A percentile compares a stretch with the other conserved stretches of the same genome.
phyloP scores from a whole-genome alignment of 2,113 vertebrate species.

The Seriola rivoliana region DNA sequence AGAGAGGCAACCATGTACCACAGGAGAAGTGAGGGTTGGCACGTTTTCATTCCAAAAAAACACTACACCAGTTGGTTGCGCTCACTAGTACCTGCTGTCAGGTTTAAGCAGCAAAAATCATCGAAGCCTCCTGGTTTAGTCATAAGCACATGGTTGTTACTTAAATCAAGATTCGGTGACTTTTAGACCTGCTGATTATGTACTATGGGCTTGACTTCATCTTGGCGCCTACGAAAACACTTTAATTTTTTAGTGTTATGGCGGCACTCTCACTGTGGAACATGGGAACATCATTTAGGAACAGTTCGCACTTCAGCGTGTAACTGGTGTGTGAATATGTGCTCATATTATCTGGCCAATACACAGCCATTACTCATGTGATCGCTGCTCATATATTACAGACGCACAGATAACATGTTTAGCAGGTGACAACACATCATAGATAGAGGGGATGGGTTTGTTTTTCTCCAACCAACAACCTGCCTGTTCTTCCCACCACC shows the following conservation, averaged over 20 bases:
- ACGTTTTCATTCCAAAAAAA: slow-evolving; percentile 25
- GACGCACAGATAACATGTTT: slow-evolving; percentile 19
- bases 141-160: not conserved
- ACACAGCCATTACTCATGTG: slow-evolving; percentile 16
- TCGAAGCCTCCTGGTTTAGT: slow-evolving; percentile 14
- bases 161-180: slow-evolving; percentile 12
- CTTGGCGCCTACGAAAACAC: not conserved
- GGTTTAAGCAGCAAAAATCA: slow-evolving; percentile 19
- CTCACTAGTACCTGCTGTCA: slow-evolving; percentile 25
- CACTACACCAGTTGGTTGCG: slow-evolving; percentile 34
- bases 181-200: slow-evolving; percentile 6
- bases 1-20: slow-evolving; percentile 13
- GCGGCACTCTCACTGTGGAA: slow-evolving; percentile 15
- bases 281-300: slow-evolving; percentile 25
- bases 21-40: slow-evolving; percentile 3
- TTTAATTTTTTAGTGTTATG: slow-evolving; percentile 21
- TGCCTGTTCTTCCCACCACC: not conserved
- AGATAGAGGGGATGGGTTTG: not conserved
- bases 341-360: slow-evolving; percentile 2
- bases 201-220: not conserved
- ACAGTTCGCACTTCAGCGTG: slow-evolving; percentile 9
- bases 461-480: not conserved
- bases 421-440: not conserved
- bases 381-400: slow-evolving; percentile 2
- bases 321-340: not conserved